A percentile compares a stretch with the other conserved stretches of the same genome.
These are phyloP conservation scores for Sula dactylatra DNA, from an alignment of 2,113 vertebrate species.

Conservation along the genomic window DNA sequence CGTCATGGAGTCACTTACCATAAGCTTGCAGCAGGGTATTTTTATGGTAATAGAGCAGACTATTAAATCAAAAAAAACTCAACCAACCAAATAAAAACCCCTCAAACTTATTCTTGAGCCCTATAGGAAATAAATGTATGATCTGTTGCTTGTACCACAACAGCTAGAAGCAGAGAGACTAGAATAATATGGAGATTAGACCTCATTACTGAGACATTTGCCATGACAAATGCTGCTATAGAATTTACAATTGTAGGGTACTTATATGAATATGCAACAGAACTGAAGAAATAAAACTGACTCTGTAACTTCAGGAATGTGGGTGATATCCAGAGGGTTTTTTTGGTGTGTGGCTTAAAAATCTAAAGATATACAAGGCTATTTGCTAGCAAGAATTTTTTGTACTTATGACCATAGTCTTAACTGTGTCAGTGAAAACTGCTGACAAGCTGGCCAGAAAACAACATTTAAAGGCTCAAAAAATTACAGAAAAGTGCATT, in stretches of 20 bases:
- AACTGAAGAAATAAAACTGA: neutral
- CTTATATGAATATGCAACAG: neutral
- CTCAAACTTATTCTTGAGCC: neutral
- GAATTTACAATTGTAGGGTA: neutral
- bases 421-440: neutral
- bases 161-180: neutral
- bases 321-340: neutral
- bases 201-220: neutral
- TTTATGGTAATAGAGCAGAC: neutral
- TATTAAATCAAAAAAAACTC: neutral
- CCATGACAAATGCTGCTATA: neutral
- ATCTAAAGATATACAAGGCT: neutral
- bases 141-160: neutral
- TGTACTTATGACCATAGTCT: neutral
- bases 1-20: neutral
- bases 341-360: neutral
- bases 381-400: neutral
- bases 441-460: neutral
- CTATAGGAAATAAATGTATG: neutral
- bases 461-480: neutral
- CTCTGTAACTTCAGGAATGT: neutral
- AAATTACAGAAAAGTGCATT: fast-evolving
- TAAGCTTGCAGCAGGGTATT: neutral
- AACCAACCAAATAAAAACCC: fast-evolving
- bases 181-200: neutral